Conservation (phyloP, 1,140 invertebrate genomes). For the Drosophila nannoptera region DNA sequence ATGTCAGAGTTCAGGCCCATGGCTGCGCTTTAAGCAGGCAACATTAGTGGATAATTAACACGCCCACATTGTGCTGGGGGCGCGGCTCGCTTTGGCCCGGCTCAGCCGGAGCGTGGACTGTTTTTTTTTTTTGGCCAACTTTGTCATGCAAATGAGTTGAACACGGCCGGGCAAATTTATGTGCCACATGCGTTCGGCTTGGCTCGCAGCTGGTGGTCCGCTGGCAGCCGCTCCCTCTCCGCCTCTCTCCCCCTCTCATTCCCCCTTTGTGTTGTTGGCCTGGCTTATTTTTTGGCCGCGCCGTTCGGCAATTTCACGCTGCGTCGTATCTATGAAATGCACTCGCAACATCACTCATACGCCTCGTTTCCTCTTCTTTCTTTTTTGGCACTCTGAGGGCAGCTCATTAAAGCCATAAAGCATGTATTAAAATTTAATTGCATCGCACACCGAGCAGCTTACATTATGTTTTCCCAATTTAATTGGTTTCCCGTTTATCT, state of each 20-base stretch:
- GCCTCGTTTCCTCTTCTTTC: slow-evolving; percentile 10
- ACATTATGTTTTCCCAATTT: slow-evolving; percentile 24
- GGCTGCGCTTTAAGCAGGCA: slow-evolving; percentile 49
- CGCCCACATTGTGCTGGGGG: slow-evolving; percentile 51
- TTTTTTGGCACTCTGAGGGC: slow-evolving; percentile 7
- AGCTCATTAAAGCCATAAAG: slow-evolving; percentile 30
- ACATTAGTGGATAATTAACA: slow-evolving; percentile 76
- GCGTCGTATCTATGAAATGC: slow-evolving; percentile 32
- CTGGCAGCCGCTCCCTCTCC: too few relatives aligned
- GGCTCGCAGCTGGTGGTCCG: slow-evolving; percentile 51
- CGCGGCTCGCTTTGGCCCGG: background rate
- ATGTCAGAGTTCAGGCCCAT: slow-evolving; percentile 60
- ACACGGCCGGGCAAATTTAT: slow-evolving; percentile 57
- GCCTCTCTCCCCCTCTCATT: background rate
- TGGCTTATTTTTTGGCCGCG: background rate
- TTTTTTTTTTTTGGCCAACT: slow-evolving; percentile 63
- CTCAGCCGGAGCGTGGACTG: background rate
- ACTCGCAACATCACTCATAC: slow-evolving; percentile 60
- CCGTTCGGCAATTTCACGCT: slow-evolving; percentile 57
- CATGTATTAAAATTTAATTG: slow-evolving; percentile 52
- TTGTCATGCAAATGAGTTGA: slow-evolving; percentile 73
- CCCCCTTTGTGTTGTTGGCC: slow-evolving; percentile 23
- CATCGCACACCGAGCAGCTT: background rate
- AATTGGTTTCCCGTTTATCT: slow-evolving; percentile 56
- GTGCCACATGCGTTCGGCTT: slow-evolving; percentile 32